These are phyloP conservation scores for Acromyrmex echinatior DNA, from an alignment of 1,140 invertebrate species.

Conservation along the genomic window DNA sequence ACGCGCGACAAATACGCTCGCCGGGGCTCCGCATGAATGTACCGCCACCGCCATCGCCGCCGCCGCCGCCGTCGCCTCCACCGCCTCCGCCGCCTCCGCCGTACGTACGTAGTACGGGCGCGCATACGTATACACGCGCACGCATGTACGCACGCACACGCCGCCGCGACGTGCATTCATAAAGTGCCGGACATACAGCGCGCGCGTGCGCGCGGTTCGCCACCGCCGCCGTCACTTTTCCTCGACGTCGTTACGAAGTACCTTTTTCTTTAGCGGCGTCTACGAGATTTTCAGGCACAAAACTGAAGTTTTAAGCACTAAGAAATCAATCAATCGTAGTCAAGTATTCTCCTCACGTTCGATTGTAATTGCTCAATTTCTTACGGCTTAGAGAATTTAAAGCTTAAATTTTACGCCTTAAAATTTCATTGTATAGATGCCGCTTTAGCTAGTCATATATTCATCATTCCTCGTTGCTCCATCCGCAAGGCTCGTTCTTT, in stretches of 20 bases:
- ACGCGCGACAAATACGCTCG: constrained; percentile 70
- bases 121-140: constrained; percentile 10
- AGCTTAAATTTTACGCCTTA: too few relatives aligned
- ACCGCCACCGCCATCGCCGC: too few relatives aligned
- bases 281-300: too few relatives aligned
- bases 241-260: constrained; percentile 54
- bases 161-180: constrained; percentile 80
- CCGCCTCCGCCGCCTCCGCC: constrained; percentile 58
- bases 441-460: constrained; percentile 26
- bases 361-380: too few relatives aligned
- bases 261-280: constrained; percentile 44
- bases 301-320: too few relatives aligned
- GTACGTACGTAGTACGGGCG: constrained; percentile 61
- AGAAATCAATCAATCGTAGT: too few relatives aligned
- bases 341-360: too few relatives aligned
- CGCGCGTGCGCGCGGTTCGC: constrained; percentile 72
- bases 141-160: constrained; percentile 50
- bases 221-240: constrained; percentile 68
- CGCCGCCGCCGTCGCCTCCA: neutral
- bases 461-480: constrained; percentile 31
- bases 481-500: neutral
- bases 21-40: constrained; percentile 71
- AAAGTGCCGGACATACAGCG: constrained; percentile 79
- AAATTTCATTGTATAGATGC: too few relatives aligned
- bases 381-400: too few relatives aligned